phyloP scores from a whole-genome alignment of 2,888 invertebrate species.

The Cataglyphis altisquamis region DNA sequence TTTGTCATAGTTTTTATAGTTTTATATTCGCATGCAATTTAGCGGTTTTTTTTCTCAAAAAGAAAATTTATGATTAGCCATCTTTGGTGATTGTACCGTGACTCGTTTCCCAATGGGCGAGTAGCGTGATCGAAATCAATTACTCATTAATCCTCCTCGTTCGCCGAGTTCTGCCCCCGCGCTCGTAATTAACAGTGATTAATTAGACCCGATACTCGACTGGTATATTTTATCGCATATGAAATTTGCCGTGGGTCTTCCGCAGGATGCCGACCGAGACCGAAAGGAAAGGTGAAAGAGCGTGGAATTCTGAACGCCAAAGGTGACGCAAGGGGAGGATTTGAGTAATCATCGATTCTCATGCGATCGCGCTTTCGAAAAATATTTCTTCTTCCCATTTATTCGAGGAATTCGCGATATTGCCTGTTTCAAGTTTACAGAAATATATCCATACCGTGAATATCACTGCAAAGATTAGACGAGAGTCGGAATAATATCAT shows the following conservation, averaged over 20 bases:
- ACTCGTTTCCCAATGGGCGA: constrained; percentile 73
- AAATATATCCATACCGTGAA: not conserved
- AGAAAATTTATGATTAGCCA: constrained; percentile 63
- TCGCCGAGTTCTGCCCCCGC: constrained; percentile 76
- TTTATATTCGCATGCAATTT: not conserved
- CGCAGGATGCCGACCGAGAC: constrained; percentile 51
- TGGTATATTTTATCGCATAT: constrained; percentile 78
- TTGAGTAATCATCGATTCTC: constrained; percentile 79
- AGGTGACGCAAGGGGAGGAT: constrained; percentile 60
- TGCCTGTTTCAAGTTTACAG: constrained; percentile 5
- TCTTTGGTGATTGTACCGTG: constrained; percentile 45
- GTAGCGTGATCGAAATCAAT: constrained; percentile 85
- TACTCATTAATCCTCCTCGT: constrained; percentile 82
- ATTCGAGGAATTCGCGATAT: not conserved
- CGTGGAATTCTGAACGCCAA: constrained; percentile 54
- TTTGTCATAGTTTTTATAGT: not conserved
- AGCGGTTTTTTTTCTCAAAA: not conserved
- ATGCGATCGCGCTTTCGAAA: constrained; percentile 70
- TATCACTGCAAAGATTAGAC: not conserved
- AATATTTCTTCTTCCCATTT: constrained; percentile 22
- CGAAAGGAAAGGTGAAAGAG: constrained; percentile 51
- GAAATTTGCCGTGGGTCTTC: constrained; percentile 75
- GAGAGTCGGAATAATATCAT: not conserved
- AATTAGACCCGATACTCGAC: constrained; percentile 79
- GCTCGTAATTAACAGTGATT: constrained; percentile 84